Conservation (phyloP, 2,888 invertebrate species). For the Mongoloraphidia duomilia region DNA sequence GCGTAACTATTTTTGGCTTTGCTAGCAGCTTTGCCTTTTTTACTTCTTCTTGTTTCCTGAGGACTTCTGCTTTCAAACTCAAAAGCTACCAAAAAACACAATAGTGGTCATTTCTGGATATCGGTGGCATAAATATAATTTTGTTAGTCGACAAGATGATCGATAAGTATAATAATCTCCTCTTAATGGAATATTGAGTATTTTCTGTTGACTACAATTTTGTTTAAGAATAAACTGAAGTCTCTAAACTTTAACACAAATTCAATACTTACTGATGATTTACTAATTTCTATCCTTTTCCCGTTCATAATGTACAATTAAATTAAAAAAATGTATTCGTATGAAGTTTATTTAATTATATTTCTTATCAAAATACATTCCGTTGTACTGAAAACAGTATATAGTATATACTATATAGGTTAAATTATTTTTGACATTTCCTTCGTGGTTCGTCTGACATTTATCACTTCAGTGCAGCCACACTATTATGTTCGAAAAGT, state of each 20-base stretch:
- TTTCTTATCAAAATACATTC: no score
- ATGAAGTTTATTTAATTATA: background rate
- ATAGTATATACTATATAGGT: no score
- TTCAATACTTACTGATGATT: conserved; percentile 34
- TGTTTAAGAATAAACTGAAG: background rate
- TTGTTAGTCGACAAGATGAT: no score
- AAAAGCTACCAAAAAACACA: conserved; percentile 36
- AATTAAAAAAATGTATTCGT: background rate
- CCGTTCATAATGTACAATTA: background rate
- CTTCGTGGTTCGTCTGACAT: no score
- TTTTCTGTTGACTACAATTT: conserved; percentile 1
- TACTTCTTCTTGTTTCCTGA: conserved; percentile 75
- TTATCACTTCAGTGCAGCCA: no score
- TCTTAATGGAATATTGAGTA: no score
- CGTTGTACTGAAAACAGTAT: no score
- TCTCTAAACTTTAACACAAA: conserved; percentile 10
- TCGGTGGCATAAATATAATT: no score
- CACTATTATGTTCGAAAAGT: no score
- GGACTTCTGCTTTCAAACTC: conserved; percentile 80
- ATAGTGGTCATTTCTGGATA: no score
- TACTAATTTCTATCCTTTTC: conserved; percentile 28
- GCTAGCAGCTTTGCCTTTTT: conserved; percentile 44
- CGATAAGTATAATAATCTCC: no score
- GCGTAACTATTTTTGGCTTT: conserved; percentile 35
- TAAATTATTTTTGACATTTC: no score